Evolutionary conservation across 2,113 vertebrate genomes (phyloP), one percentile per base, ranked within the genome.

Genomic region (Oplegnathus fasciatus): DNA sequence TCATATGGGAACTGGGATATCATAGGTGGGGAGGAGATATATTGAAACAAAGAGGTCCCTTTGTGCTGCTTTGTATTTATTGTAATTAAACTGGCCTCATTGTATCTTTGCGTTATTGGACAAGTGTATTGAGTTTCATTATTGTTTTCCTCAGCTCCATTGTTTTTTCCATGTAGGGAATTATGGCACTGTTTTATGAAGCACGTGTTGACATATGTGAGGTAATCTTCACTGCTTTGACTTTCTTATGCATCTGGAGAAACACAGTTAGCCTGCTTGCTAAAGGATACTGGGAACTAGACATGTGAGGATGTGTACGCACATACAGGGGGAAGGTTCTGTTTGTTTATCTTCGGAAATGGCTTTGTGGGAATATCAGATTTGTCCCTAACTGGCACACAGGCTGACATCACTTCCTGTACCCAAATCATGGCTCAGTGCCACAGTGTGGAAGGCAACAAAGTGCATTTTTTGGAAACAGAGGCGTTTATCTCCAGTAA

Each of bases 281-380:
- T 85, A 32, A 57, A 75, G 81, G 67, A 72, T 73, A 69, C 86
- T 85, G 89, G 86, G 90, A 92, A 90, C 71, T 28, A 1, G 32
- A 74, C 28, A 86, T 87, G 86, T 72, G 52, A 65, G 78, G 52
- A 67, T 84, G 81, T 85, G 61, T 68, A 75, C 11, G 52, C 62
- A 58, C 87, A 84, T 83, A 83, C 42, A 74, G 44, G 75, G 87
- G 86, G 87, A 89, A 79, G 76, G 83, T 68, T 91, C 64, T 93
- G 91, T 94, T 93, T 94, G 88, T 94, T 94, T 94, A 84, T 93
- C 69, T 90, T 89, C 42, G 91, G 93, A 93, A 94, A 93, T 91
- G 93, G 88, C 93, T 94, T 92, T 92, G 90, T 94, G 92, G 93
- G 93, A 94, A 94, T 93, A 91, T 92, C 89, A 90, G 88, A 91